Evolutionary conservation across 2,113 vertebrate genomes (phyloP).

Genomic region (Apistogramma diplotaenia): DNA sequence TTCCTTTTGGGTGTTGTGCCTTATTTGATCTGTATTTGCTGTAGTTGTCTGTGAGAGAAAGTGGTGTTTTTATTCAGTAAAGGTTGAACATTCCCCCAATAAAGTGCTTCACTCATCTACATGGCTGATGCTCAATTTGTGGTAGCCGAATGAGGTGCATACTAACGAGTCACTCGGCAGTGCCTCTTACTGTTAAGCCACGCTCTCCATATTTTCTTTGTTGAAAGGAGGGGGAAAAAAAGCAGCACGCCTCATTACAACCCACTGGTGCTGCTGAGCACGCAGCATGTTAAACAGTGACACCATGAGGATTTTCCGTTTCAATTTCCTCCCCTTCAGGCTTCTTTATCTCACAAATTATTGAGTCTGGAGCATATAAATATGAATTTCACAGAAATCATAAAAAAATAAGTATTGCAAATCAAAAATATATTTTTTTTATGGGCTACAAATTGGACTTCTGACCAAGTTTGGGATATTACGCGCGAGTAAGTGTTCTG

Average conservation of each 20-base stretch:
- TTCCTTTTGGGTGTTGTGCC: constrained; percentile 82
- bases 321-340: constrained; percentile 5
- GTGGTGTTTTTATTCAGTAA: constrained; percentile 78
- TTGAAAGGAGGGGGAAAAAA: background rate
- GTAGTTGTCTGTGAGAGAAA: constrained; percentile 78
- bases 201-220: constrained; percentile 20
- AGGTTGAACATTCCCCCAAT: constrained; percentile 82
- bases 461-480: background rate
- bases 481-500: background rate
- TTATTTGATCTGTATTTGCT: constrained; percentile 82
- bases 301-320: constrained; percentile 20
- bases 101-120: constrained; percentile 75
- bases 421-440: background rate
- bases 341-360: background rate
- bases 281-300: constrained; percentile 46
- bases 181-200: background rate
- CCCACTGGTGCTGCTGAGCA: constrained; percentile 21
- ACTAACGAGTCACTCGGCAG: constrained; percentile 10
- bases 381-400: background rate
- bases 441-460: background rate
- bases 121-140: constrained; percentile 40
- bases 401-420: background rate
- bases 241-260: constrained; percentile 18
- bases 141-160: constrained; percentile 13
- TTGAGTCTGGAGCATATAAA: background rate